Conservation (phyloP, 2,113 vertebrate species). For the Cercocebus atys region DNA sequence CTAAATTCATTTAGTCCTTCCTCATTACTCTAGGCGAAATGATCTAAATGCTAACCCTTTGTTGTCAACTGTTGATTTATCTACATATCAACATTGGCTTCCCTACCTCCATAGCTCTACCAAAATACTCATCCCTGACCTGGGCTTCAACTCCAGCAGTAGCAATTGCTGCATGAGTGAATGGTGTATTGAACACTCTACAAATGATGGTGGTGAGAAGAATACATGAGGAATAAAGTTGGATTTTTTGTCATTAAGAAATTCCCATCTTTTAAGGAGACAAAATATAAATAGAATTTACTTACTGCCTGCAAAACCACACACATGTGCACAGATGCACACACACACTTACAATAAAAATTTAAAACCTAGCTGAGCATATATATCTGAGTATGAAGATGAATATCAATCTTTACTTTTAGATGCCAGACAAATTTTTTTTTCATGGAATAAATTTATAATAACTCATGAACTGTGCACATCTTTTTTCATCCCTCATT, state of each 20-base stretch:
- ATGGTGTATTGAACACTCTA: background rate
- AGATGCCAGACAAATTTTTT: background rate
- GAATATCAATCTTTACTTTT: background rate
- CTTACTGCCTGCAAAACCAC: background rate
- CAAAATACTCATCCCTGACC: background rate
- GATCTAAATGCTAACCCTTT: background rate
- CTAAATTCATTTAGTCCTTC: background rate
- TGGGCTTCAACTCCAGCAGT: background rate
- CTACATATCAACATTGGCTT: background rate
- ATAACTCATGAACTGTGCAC: background rate
- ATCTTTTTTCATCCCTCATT: conserved; percentile 5
- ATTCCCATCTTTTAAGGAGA: background rate
- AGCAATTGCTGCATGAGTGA: background rate
- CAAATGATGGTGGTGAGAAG: background rate
- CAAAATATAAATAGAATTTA: background rate
- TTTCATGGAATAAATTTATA: background rate
- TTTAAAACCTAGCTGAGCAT: background rate
- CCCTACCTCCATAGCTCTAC: background rate
- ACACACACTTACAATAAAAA: background rate
- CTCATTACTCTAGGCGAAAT: background rate
- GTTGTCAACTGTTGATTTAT: background rate
- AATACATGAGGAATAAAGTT: background rate
- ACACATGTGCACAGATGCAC: too few species aligned
- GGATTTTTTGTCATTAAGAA: background rate
- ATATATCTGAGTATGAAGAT: background rate